Conservation (phyloP, 2,113 vertebrate genomes). For the Narcine bancroftii region DNA sequence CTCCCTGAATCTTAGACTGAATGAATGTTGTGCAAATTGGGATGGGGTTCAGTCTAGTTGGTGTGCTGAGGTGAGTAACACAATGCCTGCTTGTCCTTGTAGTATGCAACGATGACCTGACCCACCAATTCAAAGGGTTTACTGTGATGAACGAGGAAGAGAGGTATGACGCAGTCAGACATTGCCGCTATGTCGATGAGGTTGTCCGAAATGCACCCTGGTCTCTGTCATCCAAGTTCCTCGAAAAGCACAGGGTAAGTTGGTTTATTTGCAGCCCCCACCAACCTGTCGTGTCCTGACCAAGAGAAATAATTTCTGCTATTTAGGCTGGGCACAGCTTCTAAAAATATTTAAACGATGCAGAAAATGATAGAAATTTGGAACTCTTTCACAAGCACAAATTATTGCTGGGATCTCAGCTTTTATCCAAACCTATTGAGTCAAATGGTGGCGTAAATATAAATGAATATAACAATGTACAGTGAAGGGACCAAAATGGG, state of each 20-base stretch:
- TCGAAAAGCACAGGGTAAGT: slow-evolving; percentile 77
- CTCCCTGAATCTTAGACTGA: background rate
- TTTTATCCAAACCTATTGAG: too few relatives aligned
- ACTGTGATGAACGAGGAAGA: slow-evolving; percentile 96
- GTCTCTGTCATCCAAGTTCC: slow-evolving; percentile 84
- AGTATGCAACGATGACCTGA: slow-evolving; percentile 97
- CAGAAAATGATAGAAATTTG: too few relatives aligned
- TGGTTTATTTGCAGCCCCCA: background rate
- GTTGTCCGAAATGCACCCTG: slow-evolving; percentile 91
- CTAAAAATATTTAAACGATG: too few relatives aligned
- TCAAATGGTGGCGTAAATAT: too few relatives aligned
- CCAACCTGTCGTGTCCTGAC: too few relatives aligned
- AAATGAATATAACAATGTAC: too few relatives aligned
- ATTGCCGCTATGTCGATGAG: slow-evolving; percentile 95
- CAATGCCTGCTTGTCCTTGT: slow-evolving; percentile 15
- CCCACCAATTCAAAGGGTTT: slow-evolving; percentile 95
- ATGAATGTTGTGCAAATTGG: background rate
- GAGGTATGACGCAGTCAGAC: slow-evolving; percentile 85
- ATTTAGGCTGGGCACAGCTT: too few relatives aligned
- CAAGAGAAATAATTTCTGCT: too few relatives aligned
- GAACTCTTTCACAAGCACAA: too few relatives aligned
- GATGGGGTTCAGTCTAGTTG: background rate
- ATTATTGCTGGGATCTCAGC: too few relatives aligned
- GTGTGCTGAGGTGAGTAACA: background rate
- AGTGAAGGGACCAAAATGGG: too few relatives aligned